Percentiles rank a stretch among this genome's conserved stretches.
Conservation (phyloP, 1,140 invertebrate genomes). For the Hypsibius dujardini region DNA sequence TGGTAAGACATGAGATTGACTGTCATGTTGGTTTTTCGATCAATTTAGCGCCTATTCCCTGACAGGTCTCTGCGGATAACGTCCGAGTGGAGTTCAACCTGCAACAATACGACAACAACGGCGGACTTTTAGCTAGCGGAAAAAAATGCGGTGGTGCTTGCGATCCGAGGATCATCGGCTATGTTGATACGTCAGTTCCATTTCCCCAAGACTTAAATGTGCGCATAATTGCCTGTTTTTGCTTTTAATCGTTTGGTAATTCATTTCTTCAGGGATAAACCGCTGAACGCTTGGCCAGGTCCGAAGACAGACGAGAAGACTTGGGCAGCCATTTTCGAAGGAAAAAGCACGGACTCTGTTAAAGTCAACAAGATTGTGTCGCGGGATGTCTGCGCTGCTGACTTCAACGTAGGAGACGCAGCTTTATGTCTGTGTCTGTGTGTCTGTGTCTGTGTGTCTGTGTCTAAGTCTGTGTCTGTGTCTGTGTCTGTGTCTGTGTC, state of each 20-base stretch:
- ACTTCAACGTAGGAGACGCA: neutral
- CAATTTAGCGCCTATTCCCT: neutral
- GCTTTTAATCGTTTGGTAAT: neutral
- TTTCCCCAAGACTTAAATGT: neutral
- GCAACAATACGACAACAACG: neutral
- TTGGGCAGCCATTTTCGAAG: neutral
- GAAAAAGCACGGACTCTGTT: neutral
- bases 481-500: too few relatives aligned
- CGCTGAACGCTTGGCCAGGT: neutral
- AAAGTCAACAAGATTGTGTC: slow-evolving; percentile 1
- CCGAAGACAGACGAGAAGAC: neutral
- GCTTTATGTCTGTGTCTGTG: too few relatives aligned
- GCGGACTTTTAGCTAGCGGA: neutral
- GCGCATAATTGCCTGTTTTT: neutral
- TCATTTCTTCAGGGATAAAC: neutral
- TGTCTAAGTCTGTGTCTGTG: too few relatives aligned
- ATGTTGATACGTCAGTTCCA: neutral
- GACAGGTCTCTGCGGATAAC: neutral
- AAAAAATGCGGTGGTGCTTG: neutral
- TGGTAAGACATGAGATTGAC: neutral
- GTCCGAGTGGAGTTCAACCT: neutral
- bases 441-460: too few relatives aligned
- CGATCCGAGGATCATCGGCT: neutral
- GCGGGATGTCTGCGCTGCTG: neutral
- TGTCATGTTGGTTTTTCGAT: too few relatives aligned